phyloP scores from a whole-genome alignment of 2,888 invertebrate genomes.

The Lithosia quadra region DNA sequence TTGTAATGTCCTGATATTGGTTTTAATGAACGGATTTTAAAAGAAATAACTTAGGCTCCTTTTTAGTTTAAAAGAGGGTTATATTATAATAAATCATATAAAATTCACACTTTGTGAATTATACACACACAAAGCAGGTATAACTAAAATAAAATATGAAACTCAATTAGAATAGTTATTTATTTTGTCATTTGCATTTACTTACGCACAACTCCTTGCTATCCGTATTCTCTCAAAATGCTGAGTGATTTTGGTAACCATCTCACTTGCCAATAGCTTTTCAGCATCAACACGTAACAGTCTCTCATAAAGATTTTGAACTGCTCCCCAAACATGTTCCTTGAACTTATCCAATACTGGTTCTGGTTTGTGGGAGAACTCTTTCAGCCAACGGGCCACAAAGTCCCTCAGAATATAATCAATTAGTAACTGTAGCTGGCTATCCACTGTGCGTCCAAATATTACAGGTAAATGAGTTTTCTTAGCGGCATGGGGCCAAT shows the following conservation, averaged over 20 bases:
- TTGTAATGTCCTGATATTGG: too few species aligned
- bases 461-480: slow-evolving; percentile 91
- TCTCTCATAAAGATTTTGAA: slow-evolving; percentile 91
- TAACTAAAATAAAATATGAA: neutral
- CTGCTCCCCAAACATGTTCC: slow-evolving; percentile 94
- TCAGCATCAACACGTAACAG: slow-evolving; percentile 92
- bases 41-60: too few species aligned
- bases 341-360: slow-evolving; percentile 89
- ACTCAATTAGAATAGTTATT: neutral
- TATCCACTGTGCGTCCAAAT: slow-evolving; percentile 94
- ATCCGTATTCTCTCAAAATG: slow-evolving; percentile 95
- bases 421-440: slow-evolving; percentile 93
- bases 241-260: slow-evolving; percentile 92
- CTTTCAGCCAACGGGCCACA: slow-evolving; percentile 91
- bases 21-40: too few species aligned
- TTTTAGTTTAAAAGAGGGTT: too few species aligned
- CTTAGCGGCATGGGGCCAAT: slow-evolving; percentile 73
- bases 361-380: slow-evolving; percentile 90
- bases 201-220: slow-evolving; percentile 92
- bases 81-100: too few species aligned
- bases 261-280: slow-evolving; percentile 93
- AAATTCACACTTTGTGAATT: too few species aligned
- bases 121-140: neutral
- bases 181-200: slow-evolving; percentile 46
- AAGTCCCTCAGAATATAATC: slow-evolving; percentile 94